Evolutionary conservation across 2,113 vertebrate genomes (phyloP), one percentile per base, ranked within the genome.

Genomic region (Phalacrocorax brasilianus): DNA sequence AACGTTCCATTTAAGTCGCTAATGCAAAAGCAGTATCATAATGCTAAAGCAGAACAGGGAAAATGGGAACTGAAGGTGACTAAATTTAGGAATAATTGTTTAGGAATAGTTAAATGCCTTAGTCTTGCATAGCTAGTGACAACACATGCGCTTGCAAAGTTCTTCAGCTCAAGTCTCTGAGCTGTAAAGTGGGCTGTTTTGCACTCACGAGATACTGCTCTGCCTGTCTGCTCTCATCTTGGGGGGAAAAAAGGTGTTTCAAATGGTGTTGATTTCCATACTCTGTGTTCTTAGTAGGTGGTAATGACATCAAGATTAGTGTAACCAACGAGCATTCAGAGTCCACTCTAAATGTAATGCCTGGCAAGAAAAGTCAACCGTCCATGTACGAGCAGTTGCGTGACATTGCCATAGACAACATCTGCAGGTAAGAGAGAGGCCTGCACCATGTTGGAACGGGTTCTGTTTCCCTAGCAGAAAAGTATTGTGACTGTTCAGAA

Each of bases 331-430:
- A 99, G 91, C 98, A 99, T 88, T 98, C 99, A 0, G 99, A 99
- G 96, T 98, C 99, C 7, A 99, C 99, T 13, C 95, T 99, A 80
- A 99, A 97, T n/a, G 87, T 99, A 8, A 97, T 98, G 94, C 97
- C 98, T 2, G 98, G 98, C 93, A 99, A 97, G 98, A 99, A 98
- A 96, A 98, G 98, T 94, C 99, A 99, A 74, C 98, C 99, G 0
- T 99, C 99, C 55, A 99, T 99, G 99, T 99, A 99, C 0, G 99
- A 99, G 95, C 99, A 99, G 96, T 99, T 99, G 44, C 97, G 99
- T 80, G 99, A 99, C 97, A 99, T 99, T 52, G 99, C 99, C 88
- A 99, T 99, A 6, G 99, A 99, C 92, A 99, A 99, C 97, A 99
- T 99, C 91, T 99, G 99, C 99, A 99, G 99, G 99, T 99, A 42